Conservation (phyloP, 2,797 vertebrate genomes). For the Acipenser oxyrinchus region DNA sequence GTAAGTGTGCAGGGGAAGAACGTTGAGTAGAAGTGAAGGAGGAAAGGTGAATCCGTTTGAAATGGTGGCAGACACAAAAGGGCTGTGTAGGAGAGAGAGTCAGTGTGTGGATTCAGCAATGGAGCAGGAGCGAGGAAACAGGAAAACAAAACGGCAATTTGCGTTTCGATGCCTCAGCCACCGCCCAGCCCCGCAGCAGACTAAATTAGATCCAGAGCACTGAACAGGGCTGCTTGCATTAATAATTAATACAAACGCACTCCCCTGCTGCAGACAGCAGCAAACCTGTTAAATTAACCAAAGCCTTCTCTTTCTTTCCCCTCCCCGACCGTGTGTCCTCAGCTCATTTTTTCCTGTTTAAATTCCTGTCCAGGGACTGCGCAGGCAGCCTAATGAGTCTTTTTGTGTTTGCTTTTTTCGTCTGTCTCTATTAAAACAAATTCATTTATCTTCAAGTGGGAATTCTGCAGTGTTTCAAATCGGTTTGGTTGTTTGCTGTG, state of each 20-base stretch:
- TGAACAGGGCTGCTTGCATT: slow-evolving; percentile 50
- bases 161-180: slow-evolving; percentile 24
- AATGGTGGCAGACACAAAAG: slow-evolving; percentile 29
- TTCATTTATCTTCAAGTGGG: neutral
- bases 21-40: neutral
- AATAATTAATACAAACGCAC: slow-evolving; percentile 61
- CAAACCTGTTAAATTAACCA: slow-evolving; percentile 8
- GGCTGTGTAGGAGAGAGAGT: neutral
- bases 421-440: neutral
- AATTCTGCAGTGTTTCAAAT: neutral
- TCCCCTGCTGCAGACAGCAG: slow-evolving; percentile 34
- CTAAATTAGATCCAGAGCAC: slow-evolving; percentile 66
- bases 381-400: slow-evolving; percentile 29
- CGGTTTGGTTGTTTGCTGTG: neutral
- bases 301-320: slow-evolving; percentile 38
- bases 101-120: slow-evolving; percentile 35
- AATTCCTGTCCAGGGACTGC: slow-evolving; percentile 37
- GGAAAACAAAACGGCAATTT: neutral
- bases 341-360: slow-evolving; percentile 33
- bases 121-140: slow-evolving; percentile 9
- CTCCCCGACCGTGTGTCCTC: slow-evolving; percentile 24
- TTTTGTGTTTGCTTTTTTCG: neutral
- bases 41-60: neutral
- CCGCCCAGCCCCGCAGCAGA: slow-evolving; percentile 44
- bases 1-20: slow-evolving; percentile 24